Evolutionary conservation across 1,140 invertebrate species (phyloP).

Genomic region (Daktulosphaira vitifoliae): DNA sequence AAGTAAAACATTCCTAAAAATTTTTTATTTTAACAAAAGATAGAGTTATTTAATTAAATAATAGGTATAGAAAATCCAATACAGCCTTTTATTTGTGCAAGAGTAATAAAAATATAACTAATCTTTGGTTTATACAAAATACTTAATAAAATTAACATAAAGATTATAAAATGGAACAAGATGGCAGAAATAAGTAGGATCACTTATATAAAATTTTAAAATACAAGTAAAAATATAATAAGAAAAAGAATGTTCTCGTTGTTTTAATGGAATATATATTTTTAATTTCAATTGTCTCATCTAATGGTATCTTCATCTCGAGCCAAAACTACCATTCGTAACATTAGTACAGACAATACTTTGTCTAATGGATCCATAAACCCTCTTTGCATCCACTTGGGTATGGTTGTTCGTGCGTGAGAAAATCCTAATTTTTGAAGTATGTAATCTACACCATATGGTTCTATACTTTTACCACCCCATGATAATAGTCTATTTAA

Average conservation of each 20-base stretch:
- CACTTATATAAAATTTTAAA: not conserved
- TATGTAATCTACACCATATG: slow-evolving; percentile 95
- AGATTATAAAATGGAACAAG: not conserved
- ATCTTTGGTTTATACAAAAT: slow-evolving; percentile 32
- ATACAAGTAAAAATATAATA: slow-evolving; percentile 4
- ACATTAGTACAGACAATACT: slow-evolving; percentile 61
- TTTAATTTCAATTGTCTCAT: not conserved
- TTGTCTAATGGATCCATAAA: slow-evolving; percentile 94
- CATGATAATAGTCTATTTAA: slow-evolving; percentile 70
- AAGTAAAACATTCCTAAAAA: no score
- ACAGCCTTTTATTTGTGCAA: slow-evolving; percentile 27
- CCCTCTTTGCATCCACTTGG: slow-evolving; percentile 96
- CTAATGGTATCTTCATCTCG: slow-evolving; percentile 34
- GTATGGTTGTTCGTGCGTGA: slow-evolving; percentile 94
- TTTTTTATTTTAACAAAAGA: no score
- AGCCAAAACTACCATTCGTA: slow-evolving; percentile 50
- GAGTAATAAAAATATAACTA: slow-evolving; percentile 31
- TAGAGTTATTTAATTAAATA: no score
- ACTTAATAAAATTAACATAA: not conserved
- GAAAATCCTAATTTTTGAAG: slow-evolving; percentile 92
- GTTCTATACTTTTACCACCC: slow-evolving; percentile 92
- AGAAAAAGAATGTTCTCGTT: slow-evolving; percentile 5
- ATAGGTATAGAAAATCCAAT: slow-evolving; percentile 16
- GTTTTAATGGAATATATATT: not conserved
- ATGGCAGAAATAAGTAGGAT: slow-evolving; percentile 11